These are phyloP conservation scores for Muntiacus reevesi DNA, from an alignment of 2,113 vertebrate species.

Conservation along the genomic window DNA sequence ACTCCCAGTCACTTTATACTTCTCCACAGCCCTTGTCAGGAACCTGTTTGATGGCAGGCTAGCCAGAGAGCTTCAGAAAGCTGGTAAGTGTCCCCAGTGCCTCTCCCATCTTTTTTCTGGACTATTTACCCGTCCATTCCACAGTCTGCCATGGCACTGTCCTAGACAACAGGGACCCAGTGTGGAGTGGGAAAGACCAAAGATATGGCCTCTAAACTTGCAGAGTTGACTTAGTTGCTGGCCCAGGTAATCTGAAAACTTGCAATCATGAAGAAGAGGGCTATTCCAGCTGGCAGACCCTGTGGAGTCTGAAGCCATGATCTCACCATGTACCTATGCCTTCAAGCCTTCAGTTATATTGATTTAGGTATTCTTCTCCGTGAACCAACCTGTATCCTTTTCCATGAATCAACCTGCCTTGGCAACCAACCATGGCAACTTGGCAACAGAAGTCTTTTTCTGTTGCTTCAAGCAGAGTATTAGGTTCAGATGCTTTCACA, in stretches of 20 bases:
- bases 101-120: not conserved
- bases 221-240: not conserved
- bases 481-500: conserved; percentile 1
- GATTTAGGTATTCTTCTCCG: not conserved
- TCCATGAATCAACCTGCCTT: not conserved
- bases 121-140: not conserved
- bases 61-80: not conserved
- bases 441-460: not conserved
- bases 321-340: not conserved
- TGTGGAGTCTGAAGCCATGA: not conserved
- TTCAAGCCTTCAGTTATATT: not conserved
- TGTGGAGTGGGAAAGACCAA: not conserved
- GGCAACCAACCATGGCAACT: not conserved
- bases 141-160: not conserved
- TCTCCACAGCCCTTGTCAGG: not conserved
- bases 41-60: not conserved
- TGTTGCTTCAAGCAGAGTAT: not conserved
- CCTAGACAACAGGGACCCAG: not conserved
- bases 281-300: not conserved
- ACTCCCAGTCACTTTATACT: not conserved
- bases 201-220: not conserved
- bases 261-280: not conserved
- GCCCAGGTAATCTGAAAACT: not conserved
- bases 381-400: not conserved
- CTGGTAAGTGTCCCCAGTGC: not conserved